Evolutionary conservation across 2,888 invertebrate species (phyloP).

Genomic region (Melanophora roralis): DNA sequence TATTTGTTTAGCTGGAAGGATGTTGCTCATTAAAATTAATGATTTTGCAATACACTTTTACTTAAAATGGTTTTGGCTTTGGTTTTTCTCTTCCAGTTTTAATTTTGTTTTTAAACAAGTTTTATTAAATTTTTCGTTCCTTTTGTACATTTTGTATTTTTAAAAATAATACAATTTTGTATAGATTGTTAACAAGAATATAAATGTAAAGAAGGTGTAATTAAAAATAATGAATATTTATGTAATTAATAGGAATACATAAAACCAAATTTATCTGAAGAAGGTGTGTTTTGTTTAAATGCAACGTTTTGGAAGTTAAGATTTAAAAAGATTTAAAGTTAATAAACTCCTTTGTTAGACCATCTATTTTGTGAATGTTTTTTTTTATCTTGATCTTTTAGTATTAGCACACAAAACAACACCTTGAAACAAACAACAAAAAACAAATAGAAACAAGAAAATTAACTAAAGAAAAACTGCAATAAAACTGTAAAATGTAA

Average conservation of each 20-base stretch:
- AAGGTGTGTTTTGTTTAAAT: too few species aligned
- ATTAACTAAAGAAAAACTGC: background rate
- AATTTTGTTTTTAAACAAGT: background rate
- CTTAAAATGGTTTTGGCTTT: slow-evolving; percentile 1
- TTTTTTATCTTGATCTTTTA: slow-evolving; percentile 14
- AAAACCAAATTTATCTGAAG: too few species aligned
- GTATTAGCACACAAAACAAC: background rate
- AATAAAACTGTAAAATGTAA: slow-evolving; percentile 9
- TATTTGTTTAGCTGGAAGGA: background rate
- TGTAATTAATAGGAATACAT: too few species aligned
- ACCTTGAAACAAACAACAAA: background rate
- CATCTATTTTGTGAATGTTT: background rate
- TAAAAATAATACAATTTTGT: too few species aligned
- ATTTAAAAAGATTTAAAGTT: too few species aligned
- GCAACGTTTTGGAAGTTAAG: too few species aligned
- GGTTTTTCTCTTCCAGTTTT: background rate
- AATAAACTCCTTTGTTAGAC: background rate
- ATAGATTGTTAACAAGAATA: too few species aligned
- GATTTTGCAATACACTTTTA: slow-evolving; percentile 48
- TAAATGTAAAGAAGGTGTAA: too few species aligned
- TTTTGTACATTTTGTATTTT: background rate
- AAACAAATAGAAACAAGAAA: background rate
- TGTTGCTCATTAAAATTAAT: slow-evolving; percentile 61
- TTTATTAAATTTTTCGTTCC: too few species aligned
- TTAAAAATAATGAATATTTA: too few species aligned